Percentiles rank a stretch among this genome's conserved stretches.
phyloP scores from a whole-genome alignment of 2,888 invertebrate species.

The Esperia sulphurella region DNA sequence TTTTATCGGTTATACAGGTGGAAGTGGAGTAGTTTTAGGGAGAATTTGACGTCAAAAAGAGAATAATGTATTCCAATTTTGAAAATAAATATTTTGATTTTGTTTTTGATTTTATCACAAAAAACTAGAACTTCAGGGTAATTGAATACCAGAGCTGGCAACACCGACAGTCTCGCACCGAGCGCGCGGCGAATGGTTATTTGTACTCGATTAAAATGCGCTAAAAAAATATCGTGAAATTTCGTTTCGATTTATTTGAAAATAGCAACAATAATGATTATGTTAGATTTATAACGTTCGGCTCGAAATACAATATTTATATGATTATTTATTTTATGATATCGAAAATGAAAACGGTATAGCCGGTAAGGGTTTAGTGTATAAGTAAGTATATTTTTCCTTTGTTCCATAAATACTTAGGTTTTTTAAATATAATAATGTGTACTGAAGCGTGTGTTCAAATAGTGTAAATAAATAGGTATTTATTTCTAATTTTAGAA shows the following conservation, averaged over 20 bases:
- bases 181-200: conserved; percentile 43
- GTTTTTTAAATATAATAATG: conserved; percentile 4
- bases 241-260: conserved; percentile 31
- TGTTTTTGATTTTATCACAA: no score
- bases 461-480: no score
- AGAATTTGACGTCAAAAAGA: no score
- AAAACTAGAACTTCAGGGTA: background rate
- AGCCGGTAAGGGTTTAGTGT: conserved; percentile 28
- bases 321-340: conserved; percentile 20
- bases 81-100: no score
- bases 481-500: no score
- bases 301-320: conserved; percentile 14
- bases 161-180: conserved; percentile 43
- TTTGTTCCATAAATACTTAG: background rate
- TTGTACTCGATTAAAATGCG: conserved; percentile 44
- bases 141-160: conserved; percentile 28
- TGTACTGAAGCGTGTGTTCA: no score
- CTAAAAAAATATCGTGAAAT: conserved; percentile 36
- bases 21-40: no score
- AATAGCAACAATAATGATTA: conserved; percentile 47
- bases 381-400: conserved; percentile 14
- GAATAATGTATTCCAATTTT: no score
- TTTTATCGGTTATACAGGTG: no score
- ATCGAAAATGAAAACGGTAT: conserved; percentile 21
- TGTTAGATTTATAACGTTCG: conserved; percentile 59